Percentiles rank a stretch among this genome's conserved stretches.
phyloP scores from a whole-genome alignment of 2,113 vertebrate species.

The Mustelus asterias region DNA sequence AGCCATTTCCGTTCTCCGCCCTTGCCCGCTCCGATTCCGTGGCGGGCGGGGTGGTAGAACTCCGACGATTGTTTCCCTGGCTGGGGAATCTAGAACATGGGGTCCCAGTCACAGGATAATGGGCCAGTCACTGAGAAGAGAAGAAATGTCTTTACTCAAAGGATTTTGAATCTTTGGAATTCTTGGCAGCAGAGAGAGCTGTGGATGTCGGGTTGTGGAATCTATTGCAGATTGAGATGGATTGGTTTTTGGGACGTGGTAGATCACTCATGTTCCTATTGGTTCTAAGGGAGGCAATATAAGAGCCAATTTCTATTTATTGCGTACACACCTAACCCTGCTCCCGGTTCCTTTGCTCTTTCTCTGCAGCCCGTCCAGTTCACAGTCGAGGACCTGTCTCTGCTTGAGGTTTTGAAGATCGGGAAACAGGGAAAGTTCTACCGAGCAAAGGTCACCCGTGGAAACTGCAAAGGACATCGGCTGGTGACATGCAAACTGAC shows the following conservation, averaged over 20 bases:
- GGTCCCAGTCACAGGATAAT: no score
- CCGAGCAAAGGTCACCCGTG: constrained; percentile 56
- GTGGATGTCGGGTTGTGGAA: neutral
- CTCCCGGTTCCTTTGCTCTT: neutral
- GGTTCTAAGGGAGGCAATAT: no score
- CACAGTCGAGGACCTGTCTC: constrained; percentile 53
- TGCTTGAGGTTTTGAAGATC: constrained; percentile 60
- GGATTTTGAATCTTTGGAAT: no score
- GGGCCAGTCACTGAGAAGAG: no score
- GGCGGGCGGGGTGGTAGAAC: no score
- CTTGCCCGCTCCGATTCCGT: no score
- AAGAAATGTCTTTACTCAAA: no score
- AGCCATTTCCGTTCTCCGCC: no score
- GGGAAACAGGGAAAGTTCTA: constrained; percentile 62
- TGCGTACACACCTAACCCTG: neutral
- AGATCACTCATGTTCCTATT: neutral
- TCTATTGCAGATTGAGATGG: neutral
- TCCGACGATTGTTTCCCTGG: no score
- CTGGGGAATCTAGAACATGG: no score
- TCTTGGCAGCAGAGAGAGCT: no score
- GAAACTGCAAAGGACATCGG: constrained; percentile 59
- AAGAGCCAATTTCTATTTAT: neutral
- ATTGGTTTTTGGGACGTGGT: neutral
- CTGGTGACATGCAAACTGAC: constrained; percentile 62
- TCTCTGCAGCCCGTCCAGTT: constrained; percentile 39